Evolutionary conservation across 2,888 invertebrate genomes (phyloP).

Genomic region (Zygothrica quintamaculata): DNA sequence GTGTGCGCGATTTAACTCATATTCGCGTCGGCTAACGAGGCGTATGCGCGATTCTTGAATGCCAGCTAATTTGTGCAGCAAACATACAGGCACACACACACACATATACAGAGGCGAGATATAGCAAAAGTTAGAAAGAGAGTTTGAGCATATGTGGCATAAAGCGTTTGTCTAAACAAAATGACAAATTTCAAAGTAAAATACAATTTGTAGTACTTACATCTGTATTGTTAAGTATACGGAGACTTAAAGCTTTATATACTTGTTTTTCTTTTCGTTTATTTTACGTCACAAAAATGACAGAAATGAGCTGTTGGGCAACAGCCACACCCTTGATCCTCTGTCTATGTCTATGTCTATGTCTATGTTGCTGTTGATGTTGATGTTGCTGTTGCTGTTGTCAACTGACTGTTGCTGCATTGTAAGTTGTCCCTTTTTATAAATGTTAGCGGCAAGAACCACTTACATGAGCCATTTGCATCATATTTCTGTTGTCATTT

Average conservation of each 20-base stretch:
- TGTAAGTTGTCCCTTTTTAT: conserved; percentile 60
- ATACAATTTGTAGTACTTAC: conserved; percentile 35
- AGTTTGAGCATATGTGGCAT: not conserved
- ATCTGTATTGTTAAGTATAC: conserved; percentile 17
- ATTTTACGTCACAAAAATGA: not conserved
- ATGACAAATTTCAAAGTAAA: conserved; percentile 63
- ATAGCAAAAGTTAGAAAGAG: not conserved
- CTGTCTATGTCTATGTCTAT: not conserved
- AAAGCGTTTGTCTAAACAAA: conserved; percentile 14
- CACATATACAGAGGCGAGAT: conserved; percentile 8
- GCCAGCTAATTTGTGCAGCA: conserved; percentile 49
- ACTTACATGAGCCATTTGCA: conserved; percentile 83
- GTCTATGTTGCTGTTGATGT: not conserved
- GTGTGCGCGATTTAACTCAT: too few species aligned
- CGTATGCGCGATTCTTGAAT: conserved; percentile 50
- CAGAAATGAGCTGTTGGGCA: not conserved
- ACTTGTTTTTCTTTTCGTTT: not conserved
- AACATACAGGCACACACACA: too few species aligned
- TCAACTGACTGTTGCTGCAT: conserved; percentile 57
- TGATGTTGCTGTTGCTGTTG: conserved; percentile 26
- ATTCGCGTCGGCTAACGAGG: conserved; percentile 23
- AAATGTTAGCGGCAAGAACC: conserved; percentile 75
- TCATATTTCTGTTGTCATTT: conserved; percentile 83
- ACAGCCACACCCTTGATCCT: conserved; percentile 16
- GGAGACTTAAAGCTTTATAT: conserved; percentile 35